Conservation (phyloP, 2,797 vertebrate genomes). For the Staurois parvus region DNA sequence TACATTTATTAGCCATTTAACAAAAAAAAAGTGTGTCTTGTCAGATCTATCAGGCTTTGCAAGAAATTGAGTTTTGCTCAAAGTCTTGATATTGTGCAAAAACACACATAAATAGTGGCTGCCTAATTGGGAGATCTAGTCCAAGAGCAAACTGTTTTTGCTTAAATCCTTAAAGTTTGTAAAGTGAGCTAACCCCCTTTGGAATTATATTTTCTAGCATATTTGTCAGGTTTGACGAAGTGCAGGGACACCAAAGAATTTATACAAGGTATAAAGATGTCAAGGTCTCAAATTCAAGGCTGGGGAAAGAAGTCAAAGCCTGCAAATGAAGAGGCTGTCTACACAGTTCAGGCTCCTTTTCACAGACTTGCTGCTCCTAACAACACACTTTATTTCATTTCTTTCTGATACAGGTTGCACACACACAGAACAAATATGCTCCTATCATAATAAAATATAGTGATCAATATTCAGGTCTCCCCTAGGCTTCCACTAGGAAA, state of each 20-base stretch:
- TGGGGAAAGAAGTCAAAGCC: constrained; percentile 58
- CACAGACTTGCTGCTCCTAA: not conserved
- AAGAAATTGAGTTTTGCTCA: constrained; percentile 48
- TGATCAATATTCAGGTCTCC: not conserved
- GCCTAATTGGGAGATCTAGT: not conserved
- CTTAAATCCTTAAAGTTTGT: constrained; percentile 57
- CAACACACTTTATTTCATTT: not conserved
- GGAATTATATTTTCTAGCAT: constrained; percentile 71
- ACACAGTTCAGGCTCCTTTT: constrained; percentile 16
- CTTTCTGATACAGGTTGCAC: not conserved
- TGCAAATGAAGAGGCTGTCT: constrained; percentile 45
- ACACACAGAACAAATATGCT: not conserved
- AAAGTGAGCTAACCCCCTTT: constrained; percentile 70
- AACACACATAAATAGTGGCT: constrained; percentile 38
- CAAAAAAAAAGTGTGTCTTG: constrained; percentile 54
- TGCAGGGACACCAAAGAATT: constrained; percentile 73
- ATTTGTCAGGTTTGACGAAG: constrained; percentile 77
- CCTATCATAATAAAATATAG: not conserved
- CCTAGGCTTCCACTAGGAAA: not conserved
- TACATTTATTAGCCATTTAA: constrained; percentile 63
- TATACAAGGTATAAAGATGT: constrained; percentile 71
- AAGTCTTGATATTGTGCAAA: constrained; percentile 59
- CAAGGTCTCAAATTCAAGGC: constrained; percentile 68
- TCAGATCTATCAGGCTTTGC: constrained; percentile 56
- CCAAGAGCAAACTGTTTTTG: constrained; percentile 48